A percentile compares a stretch with the other conserved stretches of the same genome.
These are phyloP conservation scores for Callipepla squamata DNA, from an alignment of 2,113 vertebrate genomes.

Conservation along the genomic window DNA sequence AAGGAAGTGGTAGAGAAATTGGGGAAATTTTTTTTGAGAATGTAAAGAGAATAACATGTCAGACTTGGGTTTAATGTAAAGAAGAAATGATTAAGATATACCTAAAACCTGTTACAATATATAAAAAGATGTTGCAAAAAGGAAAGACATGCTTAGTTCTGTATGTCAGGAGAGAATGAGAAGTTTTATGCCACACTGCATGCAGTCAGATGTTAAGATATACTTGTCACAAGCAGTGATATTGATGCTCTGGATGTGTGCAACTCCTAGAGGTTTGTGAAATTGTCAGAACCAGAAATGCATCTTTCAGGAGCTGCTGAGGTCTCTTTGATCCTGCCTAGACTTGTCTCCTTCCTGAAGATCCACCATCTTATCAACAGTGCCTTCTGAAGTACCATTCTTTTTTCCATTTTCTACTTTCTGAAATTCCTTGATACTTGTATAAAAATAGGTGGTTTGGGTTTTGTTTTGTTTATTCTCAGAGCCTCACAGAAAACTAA, in stretches of 20 bases:
- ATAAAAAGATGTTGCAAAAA: background rate
- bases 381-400: background rate
- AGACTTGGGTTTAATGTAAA: background rate
- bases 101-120: too few relatives aligned
- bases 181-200: background rate
- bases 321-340: background rate
- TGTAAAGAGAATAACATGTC: background rate
- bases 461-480: background rate
- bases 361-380: background rate
- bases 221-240: background rate
- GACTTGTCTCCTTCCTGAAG: fast-evolving
- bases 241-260: background rate
- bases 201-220: background rate
- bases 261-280: background rate
- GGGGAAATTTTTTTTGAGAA: background rate
- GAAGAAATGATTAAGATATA: background rate
- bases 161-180: background rate
- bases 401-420: background rate
- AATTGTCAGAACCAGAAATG: background rate
- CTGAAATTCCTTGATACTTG: background rate
- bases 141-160: background rate
- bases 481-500: background rate
- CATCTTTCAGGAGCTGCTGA: background rate
- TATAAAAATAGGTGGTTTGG: background rate
- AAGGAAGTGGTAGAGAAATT: background rate